Evolutionary conservation across 2,888 invertebrate species (phyloP), one percentile per base, ranked within the genome.

Genomic region (Pristionchus exspectatus): DNA sequence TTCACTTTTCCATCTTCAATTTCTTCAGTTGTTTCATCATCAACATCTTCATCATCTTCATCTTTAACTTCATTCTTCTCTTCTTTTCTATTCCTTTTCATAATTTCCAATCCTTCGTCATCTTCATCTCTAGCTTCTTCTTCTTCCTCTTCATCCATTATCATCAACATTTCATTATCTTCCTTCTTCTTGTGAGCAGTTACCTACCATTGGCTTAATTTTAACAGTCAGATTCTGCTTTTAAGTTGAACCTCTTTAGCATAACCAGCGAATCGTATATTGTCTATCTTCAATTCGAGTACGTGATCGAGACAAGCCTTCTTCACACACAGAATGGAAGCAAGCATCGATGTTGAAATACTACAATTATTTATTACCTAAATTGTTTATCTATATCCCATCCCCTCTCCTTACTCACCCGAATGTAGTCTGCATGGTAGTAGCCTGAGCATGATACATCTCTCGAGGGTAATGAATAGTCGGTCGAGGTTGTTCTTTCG

Each of bases 231-330:
- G 30, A n/a, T 33, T 14, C 5, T n/a, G 18, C 9, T 59, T 12
- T 24, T 30, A n/a, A 0, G 1, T 18, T 12, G 21, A 12, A 81
- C 83, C 54, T 89, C 90, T 72, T 92, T 91, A 24, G 94, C 93
- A 88, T 91, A 93, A 21, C 93, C 94, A 21, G 92, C 94, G 88
- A 93, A 94, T 66, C 94, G 90, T 69, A 92, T 90, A 56, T 92
- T 93, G 90, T 94, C 93, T 38, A 94, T 91, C 90, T 92, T 92
- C 90, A 93, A 87, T 63, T 92, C 93, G 89, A 94, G 93, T 14
- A 91, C 91, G 72, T 92, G 89, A 59, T 93, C 92, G 69, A 90
- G 90, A 5, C 88, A 90, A n/a, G 90, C 90, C 63, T 91, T 90
- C 72, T 93, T 93, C n/a, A 92, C 92, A 86, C 91, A 92, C 16